These are phyloP conservation scores for Tamandua tetradactyla DNA, from an alignment of 2,797 vertebrate species.

Conservation along the genomic window DNA sequence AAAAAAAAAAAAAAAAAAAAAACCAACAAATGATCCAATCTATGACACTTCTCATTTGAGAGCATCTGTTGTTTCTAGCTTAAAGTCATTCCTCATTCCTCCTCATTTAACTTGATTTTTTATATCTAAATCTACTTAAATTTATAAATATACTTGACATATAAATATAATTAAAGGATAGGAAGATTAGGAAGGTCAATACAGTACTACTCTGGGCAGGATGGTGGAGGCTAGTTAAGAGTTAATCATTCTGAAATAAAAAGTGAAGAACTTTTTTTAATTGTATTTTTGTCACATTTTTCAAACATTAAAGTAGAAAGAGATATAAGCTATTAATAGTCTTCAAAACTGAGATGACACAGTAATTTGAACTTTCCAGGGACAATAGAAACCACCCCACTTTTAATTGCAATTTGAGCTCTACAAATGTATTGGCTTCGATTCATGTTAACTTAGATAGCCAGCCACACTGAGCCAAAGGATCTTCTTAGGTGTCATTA, in stretches of 20 bases:
- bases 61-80: conserved; percentile 12
- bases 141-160: not conserved
- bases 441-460: conserved; percentile 19
- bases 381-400: not conserved
- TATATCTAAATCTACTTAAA: not conserved
- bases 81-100: not conserved
- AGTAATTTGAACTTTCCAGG: conserved; percentile 6
- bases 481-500: conserved; percentile 25
- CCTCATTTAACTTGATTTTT: conserved; percentile 1
- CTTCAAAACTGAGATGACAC: not conserved
- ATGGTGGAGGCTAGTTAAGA: not conserved
- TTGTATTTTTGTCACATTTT: not conserved
- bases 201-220: not conserved
- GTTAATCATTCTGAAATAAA: conserved; percentile 12
- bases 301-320: conserved; percentile 6
- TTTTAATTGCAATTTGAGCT: conserved; percentile 24
- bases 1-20: too few relatives aligned
- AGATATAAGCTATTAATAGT: not conserved
- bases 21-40: not conserved
- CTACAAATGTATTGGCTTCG: conserved; percentile 3
- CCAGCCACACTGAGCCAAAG: not conserved
- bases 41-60: not conserved
- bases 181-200: not conserved
- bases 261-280: not conserved
- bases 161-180: not conserved